Conservation (phyloP, 2,888 invertebrate genomes). For the Orchesella flavescens region DNA sequence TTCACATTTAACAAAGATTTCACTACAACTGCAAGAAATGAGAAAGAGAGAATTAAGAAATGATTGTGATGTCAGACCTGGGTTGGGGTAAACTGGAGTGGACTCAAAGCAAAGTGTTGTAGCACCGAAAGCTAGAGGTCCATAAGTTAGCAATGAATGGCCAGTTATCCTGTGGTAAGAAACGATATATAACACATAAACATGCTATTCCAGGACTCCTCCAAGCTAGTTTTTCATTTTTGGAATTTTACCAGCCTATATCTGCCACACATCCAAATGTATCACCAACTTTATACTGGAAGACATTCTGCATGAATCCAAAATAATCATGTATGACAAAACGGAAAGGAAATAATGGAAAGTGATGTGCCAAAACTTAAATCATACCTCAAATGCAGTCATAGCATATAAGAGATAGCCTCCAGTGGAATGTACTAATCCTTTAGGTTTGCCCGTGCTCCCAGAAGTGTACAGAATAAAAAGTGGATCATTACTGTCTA, state of each 20-base stretch:
- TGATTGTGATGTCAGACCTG: constrained; percentile 72
- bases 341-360: no score
- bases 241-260: constrained; percentile 75
- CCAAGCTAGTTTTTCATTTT: no score
- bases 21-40: not conserved
- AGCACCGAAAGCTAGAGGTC: constrained; percentile 76
- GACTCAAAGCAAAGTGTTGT: constrained; percentile 77
- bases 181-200: no score
- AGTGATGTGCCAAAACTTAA: no score
- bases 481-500: constrained; percentile 76
- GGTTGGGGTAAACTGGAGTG: constrained; percentile 76
- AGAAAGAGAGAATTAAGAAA: not conserved
- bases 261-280: constrained; percentile 77
- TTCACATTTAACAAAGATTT: no score
- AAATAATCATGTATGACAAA: not conserved
- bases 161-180: constrained; percentile 73
- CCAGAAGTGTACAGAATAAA: constrained; percentile 77
- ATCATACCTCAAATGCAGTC: constrained; percentile 74
- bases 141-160: constrained; percentile 76
- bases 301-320: constrained; percentile 74
- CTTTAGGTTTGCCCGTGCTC: constrained; percentile 77
- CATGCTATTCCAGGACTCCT: not conserved
- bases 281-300: constrained; percentile 75
- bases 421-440: constrained; percentile 75
- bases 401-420: constrained; percentile 76